Evolutionary conservation across 1,140 invertebrate species (phyloP).

Genomic region (Liolophura sinensis): DNA sequence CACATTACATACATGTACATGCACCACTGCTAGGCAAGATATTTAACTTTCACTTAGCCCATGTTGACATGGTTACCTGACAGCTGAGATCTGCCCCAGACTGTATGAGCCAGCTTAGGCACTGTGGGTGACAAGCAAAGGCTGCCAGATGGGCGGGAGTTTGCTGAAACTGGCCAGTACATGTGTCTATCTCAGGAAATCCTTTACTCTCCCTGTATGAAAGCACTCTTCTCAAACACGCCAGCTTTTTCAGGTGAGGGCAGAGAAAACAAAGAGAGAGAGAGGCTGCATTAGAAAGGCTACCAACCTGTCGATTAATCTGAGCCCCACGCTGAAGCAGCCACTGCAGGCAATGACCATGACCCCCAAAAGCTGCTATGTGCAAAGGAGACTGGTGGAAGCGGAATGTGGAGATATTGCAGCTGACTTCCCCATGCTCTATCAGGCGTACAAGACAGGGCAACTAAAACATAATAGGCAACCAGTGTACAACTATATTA

Average conservation of each 20-base stretch:
- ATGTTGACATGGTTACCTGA: conserved; percentile 27
- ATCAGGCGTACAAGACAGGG: conserved; percentile 40
- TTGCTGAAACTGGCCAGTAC: conserved; percentile 30
- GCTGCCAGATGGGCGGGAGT: conserved; percentile 41
- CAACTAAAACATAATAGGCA: conserved; percentile 33
- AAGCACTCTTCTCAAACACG: conserved; percentile 44
- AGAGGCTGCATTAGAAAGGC: background rate
- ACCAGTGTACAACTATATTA: no score
- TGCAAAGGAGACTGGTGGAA: conserved; percentile 46
- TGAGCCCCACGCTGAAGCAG: conserved; percentile 39
- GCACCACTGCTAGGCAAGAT: background rate
- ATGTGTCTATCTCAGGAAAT: conserved; percentile 13
- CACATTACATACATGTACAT: no score
- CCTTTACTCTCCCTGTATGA: conserved; percentile 9
- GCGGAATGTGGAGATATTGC: conserved; percentile 39
- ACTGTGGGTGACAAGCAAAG: conserved; percentile 41
- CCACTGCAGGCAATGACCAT: conserved; percentile 47
- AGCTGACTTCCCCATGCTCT: conserved; percentile 32
- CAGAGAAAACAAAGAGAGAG: conserved; percentile 6
- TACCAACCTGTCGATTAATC: conserved; percentile 39
- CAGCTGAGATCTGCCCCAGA: conserved; percentile 25
- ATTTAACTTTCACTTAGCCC: background rate
- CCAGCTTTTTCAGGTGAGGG: conserved; percentile 30
- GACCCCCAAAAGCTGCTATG: conserved; percentile 39
- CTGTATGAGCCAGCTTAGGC: conserved; percentile 46